phyloP scores from a whole-genome alignment of 2,113 vertebrate genomes.

The Otocyon megalotis region DNA sequence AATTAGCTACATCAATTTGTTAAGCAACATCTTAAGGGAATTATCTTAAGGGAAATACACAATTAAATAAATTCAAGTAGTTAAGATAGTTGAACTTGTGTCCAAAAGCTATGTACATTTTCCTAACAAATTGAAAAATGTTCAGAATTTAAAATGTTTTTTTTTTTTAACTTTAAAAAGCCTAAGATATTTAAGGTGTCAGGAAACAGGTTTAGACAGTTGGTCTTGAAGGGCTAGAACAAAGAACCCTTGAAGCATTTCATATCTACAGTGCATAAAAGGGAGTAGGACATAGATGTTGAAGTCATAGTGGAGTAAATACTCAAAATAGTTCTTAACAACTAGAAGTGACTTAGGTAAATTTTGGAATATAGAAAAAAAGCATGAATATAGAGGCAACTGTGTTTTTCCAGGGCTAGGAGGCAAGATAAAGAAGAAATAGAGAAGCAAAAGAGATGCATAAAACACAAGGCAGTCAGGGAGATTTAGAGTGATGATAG shows the following conservation, averaged over 20 bases:
- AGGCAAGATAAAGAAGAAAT: neutral
- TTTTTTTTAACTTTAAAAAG: neutral
- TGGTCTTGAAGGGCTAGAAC: neutral
- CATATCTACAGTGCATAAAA: neutral
- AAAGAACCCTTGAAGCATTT: neutral
- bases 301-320: neutral
- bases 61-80: conserved; percentile 23
- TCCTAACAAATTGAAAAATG: neutral
- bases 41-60: neutral
- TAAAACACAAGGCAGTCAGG: neutral
- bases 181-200: neutral
- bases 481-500: neutral
- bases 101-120: neutral
- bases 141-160: neutral
- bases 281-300: neutral
- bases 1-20: conserved; percentile 6
- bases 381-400: neutral
- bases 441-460: neutral
- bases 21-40: neutral
- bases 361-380: neutral
- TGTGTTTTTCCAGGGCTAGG: neutral
- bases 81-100: conserved; percentile 37
- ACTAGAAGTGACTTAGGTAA: neutral
- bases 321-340: neutral
- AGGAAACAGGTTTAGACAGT: neutral